Conservation (phyloP, 2,888 invertebrate genomes). For the Halictus ligatus region DNA sequence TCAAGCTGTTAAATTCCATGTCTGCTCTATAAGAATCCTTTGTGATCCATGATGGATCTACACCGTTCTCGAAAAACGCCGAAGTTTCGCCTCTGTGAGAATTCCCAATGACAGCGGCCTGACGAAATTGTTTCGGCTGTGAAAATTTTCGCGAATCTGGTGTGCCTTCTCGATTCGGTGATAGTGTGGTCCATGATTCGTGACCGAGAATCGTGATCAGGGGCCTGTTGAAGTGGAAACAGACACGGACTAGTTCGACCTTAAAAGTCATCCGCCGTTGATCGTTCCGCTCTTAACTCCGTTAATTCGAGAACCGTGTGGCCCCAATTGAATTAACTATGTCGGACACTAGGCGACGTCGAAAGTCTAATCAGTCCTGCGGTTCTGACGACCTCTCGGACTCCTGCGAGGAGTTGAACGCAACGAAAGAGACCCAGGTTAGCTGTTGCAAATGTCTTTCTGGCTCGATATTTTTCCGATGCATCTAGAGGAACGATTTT, state of each 20-base stretch:
- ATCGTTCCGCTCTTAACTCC: slow-evolving; percentile 24
- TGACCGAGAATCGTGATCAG: slow-evolving; percentile 52
- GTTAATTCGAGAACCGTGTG: slow-evolving; percentile 23
- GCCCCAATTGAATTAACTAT: slow-evolving; percentile 64
- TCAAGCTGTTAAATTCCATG: no score
- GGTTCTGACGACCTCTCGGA: slow-evolving; percentile 82
- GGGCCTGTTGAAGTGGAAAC: slow-evolving; percentile 33
- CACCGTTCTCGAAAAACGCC: not conserved
- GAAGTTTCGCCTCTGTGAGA: not conserved
- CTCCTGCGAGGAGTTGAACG: slow-evolving; percentile 80
- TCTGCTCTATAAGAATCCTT: not conserved
- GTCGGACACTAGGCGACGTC: slow-evolving; percentile 82
- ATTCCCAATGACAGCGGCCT: slow-evolving; percentile 41
- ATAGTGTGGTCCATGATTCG: slow-evolving; percentile 40
- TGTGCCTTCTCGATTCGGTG: slow-evolving; percentile 56
- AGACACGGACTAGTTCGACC: slow-evolving; percentile 52
- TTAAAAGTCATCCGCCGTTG: slow-evolving; percentile 58
- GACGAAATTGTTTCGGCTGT: slow-evolving; percentile 43
- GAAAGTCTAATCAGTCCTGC: slow-evolving; percentile 79
- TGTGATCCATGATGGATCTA: not conserved
- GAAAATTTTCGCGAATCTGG: slow-evolving; percentile 31
- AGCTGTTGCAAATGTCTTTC: slow-evolving; percentile 47
- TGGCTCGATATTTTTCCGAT: slow-evolving; percentile 12
- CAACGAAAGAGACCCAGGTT: slow-evolving; percentile 82
- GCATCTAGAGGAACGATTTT: not conserved